Percentiles rank a stretch among this genome's conserved stretches.
Evolutionary conservation across 2,113 vertebrate species (phyloP).

Genomic region (Oreotrochilus melanogaster): DNA sequence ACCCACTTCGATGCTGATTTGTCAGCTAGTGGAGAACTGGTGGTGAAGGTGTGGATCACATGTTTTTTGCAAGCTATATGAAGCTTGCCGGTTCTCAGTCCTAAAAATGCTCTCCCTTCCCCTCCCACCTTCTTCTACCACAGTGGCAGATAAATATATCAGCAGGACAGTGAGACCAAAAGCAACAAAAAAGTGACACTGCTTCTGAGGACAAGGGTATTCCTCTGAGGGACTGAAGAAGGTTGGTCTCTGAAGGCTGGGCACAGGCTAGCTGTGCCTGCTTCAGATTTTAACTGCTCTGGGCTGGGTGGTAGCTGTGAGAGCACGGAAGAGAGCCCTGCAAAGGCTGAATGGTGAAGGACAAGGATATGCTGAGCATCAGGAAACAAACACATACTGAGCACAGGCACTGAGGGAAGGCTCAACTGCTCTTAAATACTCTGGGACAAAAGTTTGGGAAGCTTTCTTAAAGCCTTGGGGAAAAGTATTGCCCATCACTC

Average conservation of each 20-base stretch:
- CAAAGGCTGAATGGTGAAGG: not conserved
- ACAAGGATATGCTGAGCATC: not conserved
- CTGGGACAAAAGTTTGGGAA: not conserved
- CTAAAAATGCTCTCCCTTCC: not conserved
- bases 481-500: not conserved
- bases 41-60: not conserved
- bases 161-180: not conserved
- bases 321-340: not conserved
- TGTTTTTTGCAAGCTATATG: not conserved
- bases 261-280: not conserved
- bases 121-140: rapidly evolving
- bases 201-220: not conserved
- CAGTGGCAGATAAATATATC: not conserved
- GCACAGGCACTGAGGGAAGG: not conserved
- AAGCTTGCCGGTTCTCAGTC: not conserved
- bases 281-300: not conserved
- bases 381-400: not conserved
- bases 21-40: not conserved
- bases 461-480: not conserved
- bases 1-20: not conserved
- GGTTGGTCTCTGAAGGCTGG: not conserved
- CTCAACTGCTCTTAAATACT: not conserved
- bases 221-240: not conserved
- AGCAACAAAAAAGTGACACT: not conserved
- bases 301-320: not conserved